phyloP scores from a whole-genome alignment of 2,888 invertebrate species.

The Gerris lacustris region DNA sequence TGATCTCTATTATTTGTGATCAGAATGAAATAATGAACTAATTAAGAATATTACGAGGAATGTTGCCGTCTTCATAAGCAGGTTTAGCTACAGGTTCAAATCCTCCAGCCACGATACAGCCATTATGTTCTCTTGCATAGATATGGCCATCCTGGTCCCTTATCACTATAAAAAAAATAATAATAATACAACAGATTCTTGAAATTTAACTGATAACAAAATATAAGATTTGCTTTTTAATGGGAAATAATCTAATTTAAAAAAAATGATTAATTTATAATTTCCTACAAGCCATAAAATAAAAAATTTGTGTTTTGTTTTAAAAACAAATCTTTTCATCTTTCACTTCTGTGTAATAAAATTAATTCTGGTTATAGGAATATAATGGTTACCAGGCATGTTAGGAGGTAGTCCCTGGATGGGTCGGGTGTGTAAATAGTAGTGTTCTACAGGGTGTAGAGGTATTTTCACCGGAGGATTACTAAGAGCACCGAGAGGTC shows the following conservation, averaged over 20 bases:
- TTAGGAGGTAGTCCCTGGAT: conserved; percentile 60
- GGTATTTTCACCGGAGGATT: conserved; percentile 74
- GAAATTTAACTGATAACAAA: conserved; percentile 1
- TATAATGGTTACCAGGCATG: conserved; percentile 54
- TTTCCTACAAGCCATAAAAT: no score
- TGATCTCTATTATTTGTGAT: no score
- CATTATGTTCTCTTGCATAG: conserved; percentile 74
- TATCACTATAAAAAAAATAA: conserved; percentile 46
- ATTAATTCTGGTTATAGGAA: no score
- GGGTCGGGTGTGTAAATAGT: conserved; percentile 78
- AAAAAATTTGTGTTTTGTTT: no score
- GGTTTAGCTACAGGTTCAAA: conserved; percentile 86
- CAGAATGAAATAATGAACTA: neutral
- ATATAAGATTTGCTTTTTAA: no score
- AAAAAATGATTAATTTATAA: no score
- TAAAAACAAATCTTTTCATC: no score
- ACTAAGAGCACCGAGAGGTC: conserved; percentile 74
- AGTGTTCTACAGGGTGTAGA: conserved; percentile 83
- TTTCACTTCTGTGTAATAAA: no score
- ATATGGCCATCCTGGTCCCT: conserved; percentile 78
- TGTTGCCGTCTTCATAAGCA: conserved; percentile 64
- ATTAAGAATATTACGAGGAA: conserved; percentile 41
- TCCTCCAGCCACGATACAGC: conserved; percentile 75
- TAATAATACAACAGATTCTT: neutral
- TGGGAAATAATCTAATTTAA: no score